Evolutionary conservation across 2,113 vertebrate species (phyloP), one percentile per base, ranked within the genome.

Genomic region (Etia nguti): DNA sequence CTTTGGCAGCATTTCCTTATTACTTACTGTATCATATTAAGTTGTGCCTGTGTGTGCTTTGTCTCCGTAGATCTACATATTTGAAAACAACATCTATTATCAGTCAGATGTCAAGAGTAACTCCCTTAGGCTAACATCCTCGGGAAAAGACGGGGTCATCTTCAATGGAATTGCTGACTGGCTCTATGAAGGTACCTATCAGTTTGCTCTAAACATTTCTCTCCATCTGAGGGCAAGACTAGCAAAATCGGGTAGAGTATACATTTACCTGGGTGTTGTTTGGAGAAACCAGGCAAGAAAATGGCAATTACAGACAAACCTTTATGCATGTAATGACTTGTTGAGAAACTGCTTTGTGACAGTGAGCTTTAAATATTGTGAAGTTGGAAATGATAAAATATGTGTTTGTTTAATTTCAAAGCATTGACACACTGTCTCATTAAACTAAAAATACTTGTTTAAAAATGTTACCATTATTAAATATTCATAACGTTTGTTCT

Each of bases 81-180:
- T 99, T 97, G 98, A 99, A 95, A 99, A 99, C 92, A 99, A 99
- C 94, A 99, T 99, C 96, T 99, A 99, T 96, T 99, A 99, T 92
- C 98, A 98, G 73, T 97, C 98, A 60, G 98, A 99, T 77, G 97
- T 98, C 86, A 98, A 97, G 93, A 98, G 97, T 56, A 98, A 97
- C 93, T 99, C 98, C 24, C 97, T 99, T 11, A 91, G 98, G 83
- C 94, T 99, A 31, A 99, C 98, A 20, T 99, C 98, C 46, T 99
- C 98, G 0, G 98, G 98, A 86, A 99, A 98, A 93, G 98, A 99
- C 90, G 97, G 97, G 31, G 96, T 99, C 90, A 95, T 99, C 92
- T 99, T 98, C 94, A 99, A 99, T 89, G 98, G 98, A 62, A 98
- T 99, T 89, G 96, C 98, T 77, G 98, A 99, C 94, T 99, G 98